Evolutionary conservation across 2,113 vertebrate genomes (phyloP), one percentile per base, ranked within the genome.

Genomic region (Paracanthobrama guichenoti): DNA sequence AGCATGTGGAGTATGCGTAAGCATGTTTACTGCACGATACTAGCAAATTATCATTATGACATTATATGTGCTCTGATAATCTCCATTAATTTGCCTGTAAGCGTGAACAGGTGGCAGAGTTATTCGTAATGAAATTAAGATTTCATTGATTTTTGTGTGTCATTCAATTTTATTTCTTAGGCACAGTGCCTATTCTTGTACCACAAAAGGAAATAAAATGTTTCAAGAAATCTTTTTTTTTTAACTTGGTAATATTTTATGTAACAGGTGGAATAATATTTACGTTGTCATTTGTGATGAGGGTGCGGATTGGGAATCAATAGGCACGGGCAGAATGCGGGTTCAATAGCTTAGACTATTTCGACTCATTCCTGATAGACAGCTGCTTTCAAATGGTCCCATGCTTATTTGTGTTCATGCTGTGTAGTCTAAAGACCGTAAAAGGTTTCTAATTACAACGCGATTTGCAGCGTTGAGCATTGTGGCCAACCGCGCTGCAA

Each of bases 31-130:
- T 31, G 60, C 79, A 50, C 2, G 3, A 79, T 67, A 4, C 57
- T 35, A 22, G 26, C 11, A 80, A 50, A 66, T 67, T 80, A 66
- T 53, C 44, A 48, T 66, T 48, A 79, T 80, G 60, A 46, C 1
- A 50, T 67, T 67, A 80, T 26, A 2, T 6, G 44, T 13, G 24
- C 60, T 11, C 60, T 66, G 44, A 66, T 67, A 14, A 80, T 67
- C n/a, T 20, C 55, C 35, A 26, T 79, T 62, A 14, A 44, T 26
- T 26, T 48, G 35, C 59, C 22, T 62, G 59, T 46, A 28, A 62
- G 44, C 3, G 11, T 10, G 14, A 64, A 18, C 42, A 80, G 44
- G 60, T 66, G 78, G 78, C 60, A 75, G 42, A 46, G 16, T 31
- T 80, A 26, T 20, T 66, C 2, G 3, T 66, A 28, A 59, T 62